Evolutionary conservation across 2,113 vertebrate genomes (phyloP), one percentile per base, ranked within the genome.

Genomic region (Catharus fuscescens): DNA sequence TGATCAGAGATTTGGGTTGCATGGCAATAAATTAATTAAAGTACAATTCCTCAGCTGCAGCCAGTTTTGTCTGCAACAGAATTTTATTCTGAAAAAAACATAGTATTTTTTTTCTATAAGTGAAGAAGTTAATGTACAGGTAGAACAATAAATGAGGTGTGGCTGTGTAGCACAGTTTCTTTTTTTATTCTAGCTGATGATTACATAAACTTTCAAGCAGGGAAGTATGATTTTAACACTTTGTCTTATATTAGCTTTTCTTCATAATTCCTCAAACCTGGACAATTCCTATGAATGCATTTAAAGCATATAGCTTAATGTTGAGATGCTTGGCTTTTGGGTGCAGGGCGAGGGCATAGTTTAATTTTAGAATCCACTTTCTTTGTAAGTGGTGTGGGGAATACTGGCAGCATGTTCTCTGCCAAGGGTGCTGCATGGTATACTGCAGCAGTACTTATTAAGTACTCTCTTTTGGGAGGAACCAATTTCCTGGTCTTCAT

Each of bases 351-450:
- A 62, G 9, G 6, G 6, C 10, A 34, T 24, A 57, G 10, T 36
- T 52, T 40, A 56, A 28, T 50, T 81, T 61, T 53, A 52, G 20
- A 61, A 61, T 72, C 57, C n/a, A 25, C 4, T 57, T 18, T 25
- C 25, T 78, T 32, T 66, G 14, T 52, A 47, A 71, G 29, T 9
- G 4, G 7, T 44, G 7, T 12, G 19, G 20, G 25, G 18, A 57
- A 28, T 65, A 36, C 14, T 56, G 52, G 5, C 36, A 64, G 21
- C 6, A 2, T 14, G n/a, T 71, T 78, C 8, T 84, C 10, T 47
- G 10, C 29, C 0, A 1, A 42, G 14, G 42, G 45, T 0, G 0
- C n/a, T 84, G n/a, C 0, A 0, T 48, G 28, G 12, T 64, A 16
- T 36, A 18, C 48, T 44, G 28, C 16, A 85, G 42, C 23, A 57